Evolutionary conservation across 2,888 invertebrate genomes (phyloP), one percentile per base, ranked within the genome.

Genomic region (Drosophila birchii): DNA sequence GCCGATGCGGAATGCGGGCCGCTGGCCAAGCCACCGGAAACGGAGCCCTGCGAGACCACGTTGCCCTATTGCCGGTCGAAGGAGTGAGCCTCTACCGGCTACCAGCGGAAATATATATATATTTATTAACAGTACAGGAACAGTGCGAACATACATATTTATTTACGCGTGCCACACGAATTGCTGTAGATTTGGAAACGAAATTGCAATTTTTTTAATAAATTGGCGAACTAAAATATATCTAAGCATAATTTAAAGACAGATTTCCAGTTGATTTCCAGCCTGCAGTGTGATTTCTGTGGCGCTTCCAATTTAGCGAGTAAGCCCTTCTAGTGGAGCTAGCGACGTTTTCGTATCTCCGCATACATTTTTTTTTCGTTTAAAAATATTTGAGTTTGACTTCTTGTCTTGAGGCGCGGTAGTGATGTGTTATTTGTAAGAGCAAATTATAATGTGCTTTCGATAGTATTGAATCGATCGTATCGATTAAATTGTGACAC

Each of bases 1-100:
- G 95, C 95, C 7, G 97, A 97, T 89, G 93, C 94, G 7, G 95
- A 95, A 67, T 98, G 97, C 92, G 95, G 95, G 76, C 92, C 93
- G 16, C 92, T 94, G 54, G 93, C 93, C 5, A 95, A 95, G 88
- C 97, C 97, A 0, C 93, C 93, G 18, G 95, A 95, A 88, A 93
- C 94, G 16, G 95, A 95, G 79, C 94, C 94, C 39, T 97, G 97
- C 91, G 91, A 87, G 39, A 93, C 84, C n/a, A 70, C 88, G 54
- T 77, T 93, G 68, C 92, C 93, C 57, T 83, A 81, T 47, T 93
- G 93, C 78, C 81, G 85, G 39, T 18, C 43, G 5, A 83, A 80
- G 57, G 79, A 80, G 39, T 81, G 78, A 79, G 34, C 47, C 20
- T 20, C 5, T 11, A 78, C n/a, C n/a, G n/a, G 23, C n/a, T 12